Base-by-base conservation (phyloP, 2,888 invertebrate species). In the Erebia aethiops region DNA sequence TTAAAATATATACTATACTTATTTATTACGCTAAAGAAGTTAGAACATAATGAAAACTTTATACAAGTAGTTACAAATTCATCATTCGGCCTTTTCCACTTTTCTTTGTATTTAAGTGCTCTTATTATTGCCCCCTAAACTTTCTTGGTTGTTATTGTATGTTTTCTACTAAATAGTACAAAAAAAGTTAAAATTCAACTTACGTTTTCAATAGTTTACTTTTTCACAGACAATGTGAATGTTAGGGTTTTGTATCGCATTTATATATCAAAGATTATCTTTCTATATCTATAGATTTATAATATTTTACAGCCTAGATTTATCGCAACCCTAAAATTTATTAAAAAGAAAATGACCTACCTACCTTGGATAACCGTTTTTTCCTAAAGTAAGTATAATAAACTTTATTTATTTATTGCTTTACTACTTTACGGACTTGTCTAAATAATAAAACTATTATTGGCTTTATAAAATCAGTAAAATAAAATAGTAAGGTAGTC, bases 181-280 rank as follows among this genome's bases (percentile, higher is more conserved):
- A 35, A 35, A 35, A 35, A 35, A 35, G 35, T 26, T 51, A n/a
- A n/a, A 35, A 26, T 51, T 10, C 43, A 46, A 66, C 66, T 66
- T 66, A 66, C 66, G 43, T 66, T 65, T 57, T 21, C 4, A 21
- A 41, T 56, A 46, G 66, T 13, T 65, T 56, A n/a, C 16, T 16
- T 26, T 43, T 18, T 66, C n/a, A 21, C 46, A 21, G 43, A 66
- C 26, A 11, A 5, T 43, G 21, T 56, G 10, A 16, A 10, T 14
- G 10, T 57, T 14, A 1, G 14, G 43, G 5, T 43, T 57, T 16
- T 16, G n/a, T 43, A 46, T 43, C 56, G 21, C 21, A 43, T 56
- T 43, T 66, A 56, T 66, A 66, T 66, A 66, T 13, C 4, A 14
- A 66, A 56, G 43, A 46, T 66, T 66, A 66, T 66, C 66, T 66